Evolutionary conservation across 2,113 vertebrate species (phyloP), one percentile per base, ranked within the genome.

Genomic region (Rhabdomys dilectus): DNA sequence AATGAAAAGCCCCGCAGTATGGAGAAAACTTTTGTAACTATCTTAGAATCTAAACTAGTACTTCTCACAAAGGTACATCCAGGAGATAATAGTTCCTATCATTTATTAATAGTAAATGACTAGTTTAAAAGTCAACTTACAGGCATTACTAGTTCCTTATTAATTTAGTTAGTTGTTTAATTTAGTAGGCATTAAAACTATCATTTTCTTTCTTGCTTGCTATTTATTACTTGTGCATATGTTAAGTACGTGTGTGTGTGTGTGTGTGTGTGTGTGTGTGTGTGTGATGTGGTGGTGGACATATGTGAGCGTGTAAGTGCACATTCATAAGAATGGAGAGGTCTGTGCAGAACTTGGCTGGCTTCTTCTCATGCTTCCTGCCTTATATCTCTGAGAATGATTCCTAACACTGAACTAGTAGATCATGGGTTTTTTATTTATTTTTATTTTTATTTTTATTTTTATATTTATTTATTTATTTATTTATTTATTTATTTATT

Each of bases 21-120:
- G 62, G 31, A n/a, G 7, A 45, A 64, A 68, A 9, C 60, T 68
- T 21, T 91, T 70, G 15, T 31, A 75, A 58, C 17, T 73, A 53
- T 56, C 4, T 53, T 29, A n/a, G 19, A 45, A 88, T 80, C 36
- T 29, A 85, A 85, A 34, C 56, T 39, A 73, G 0, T 31, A 1
- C 62, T 86, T 16, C 73, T 91, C n/a, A 89, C 36, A 89, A 95
- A 86, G 75, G 36, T 82, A 93, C 6, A 89, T 58, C 29, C 21
- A 72, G 7, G 24, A 91, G 53, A 48, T 64, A 73, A 29, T 42
- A 92, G 89, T 42, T 86, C 5, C 22, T 62, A 42, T 31, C 13
- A 42, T 29, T 45, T n/a, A 17, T 85, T 45, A 17, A 1, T 8
- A 70, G 22, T 53, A 29, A 94, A 75, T 70, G 7, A 70, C 42